phyloP scores from a whole-genome alignment of 1,140 invertebrate genomes.

The Carcinoscorpius rotundicauda region DNA sequence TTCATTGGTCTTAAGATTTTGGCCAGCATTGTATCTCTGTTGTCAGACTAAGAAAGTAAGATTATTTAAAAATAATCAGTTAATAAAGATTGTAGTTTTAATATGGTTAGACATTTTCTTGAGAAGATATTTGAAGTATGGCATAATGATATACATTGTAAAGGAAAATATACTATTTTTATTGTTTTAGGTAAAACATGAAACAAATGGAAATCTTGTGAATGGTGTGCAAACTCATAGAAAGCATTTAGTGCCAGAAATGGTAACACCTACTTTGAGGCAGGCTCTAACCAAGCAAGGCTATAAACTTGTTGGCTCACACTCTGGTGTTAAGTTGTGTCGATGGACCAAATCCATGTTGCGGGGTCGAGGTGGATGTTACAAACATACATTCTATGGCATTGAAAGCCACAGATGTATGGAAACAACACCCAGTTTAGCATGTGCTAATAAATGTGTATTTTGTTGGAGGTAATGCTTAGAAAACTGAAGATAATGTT shows the following conservation, averaged over 20 bases:
- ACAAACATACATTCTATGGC: constrained; percentile 55
- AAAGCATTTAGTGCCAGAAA: constrained; percentile 30
- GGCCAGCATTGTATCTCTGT: too few relatives aligned
- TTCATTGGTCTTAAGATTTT: too few relatives aligned
- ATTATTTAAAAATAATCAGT: too few relatives aligned
- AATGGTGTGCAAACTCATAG: too few relatives aligned
- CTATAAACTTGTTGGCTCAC: constrained; percentile 46
- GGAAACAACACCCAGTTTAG: constrained; percentile 49
- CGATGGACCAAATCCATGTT: constrained; percentile 55
- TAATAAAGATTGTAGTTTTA: too few relatives aligned
- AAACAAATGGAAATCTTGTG: too few relatives aligned
- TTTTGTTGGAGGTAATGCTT: constrained; percentile 47
- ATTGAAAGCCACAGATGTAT: constrained; percentile 51
- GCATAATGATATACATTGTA: too few relatives aligned
- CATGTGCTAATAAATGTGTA: constrained; percentile 55
- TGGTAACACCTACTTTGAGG: constrained; percentile 45
- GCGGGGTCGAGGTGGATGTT: constrained; percentile 49
- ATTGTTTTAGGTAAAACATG: too few relatives aligned
- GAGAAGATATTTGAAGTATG: too few relatives aligned
- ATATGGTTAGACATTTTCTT: too few relatives aligned
- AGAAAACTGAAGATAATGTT: not conserved
- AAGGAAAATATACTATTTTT: too few relatives aligned
- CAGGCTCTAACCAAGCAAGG: constrained; percentile 48
- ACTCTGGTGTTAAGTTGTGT: constrained; percentile 52
- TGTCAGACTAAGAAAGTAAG: too few relatives aligned